Evolutionary conservation across 2,888 invertebrate species (phyloP).

Genomic region (Orthosia gothica): DNA sequence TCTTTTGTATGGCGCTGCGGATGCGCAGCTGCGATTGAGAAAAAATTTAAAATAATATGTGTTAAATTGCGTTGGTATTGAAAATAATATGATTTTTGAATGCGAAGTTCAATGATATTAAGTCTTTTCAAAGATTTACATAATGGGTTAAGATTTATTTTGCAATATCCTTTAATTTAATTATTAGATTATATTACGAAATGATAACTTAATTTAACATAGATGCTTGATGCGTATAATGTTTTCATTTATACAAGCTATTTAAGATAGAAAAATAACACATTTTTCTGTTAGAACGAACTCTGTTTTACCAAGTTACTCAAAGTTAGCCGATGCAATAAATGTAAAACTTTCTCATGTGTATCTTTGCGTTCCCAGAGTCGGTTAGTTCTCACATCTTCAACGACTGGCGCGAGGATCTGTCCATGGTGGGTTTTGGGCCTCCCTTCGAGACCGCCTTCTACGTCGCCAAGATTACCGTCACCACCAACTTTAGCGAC

Average conservation of each 20-base stretch:
- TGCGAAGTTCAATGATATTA: slow-evolving; percentile 2
- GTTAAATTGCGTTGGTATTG: no score
- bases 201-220: neutral
- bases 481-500: slow-evolving; percentile 81
- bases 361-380: slow-evolving; percentile 77
- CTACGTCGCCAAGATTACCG: slow-evolving; percentile 92
- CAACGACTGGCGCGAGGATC: slow-evolving; percentile 87
- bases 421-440: slow-evolving; percentile 85
- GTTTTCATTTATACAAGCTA: no score
- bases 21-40: slow-evolving; percentile 16
- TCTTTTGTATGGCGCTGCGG: slow-evolving; percentile 68
- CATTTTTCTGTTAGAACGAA: no score
- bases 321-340: neutral
- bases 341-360: neutral
- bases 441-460: slow-evolving; percentile 94
- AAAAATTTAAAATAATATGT: no score
- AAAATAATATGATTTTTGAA: slow-evolving; percentile 7
- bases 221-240: neutral
- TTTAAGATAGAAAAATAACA: no score
- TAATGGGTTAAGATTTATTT: neutral
- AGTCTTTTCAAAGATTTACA: neutral
- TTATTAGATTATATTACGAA: neutral
- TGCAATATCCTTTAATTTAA: neutral
- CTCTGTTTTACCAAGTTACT: neutral
- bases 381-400: slow-evolving; percentile 84